Percentiles rank a stretch among this genome's conserved stretches.
These are phyloP conservation scores for Oncorhynchus masou DNA, from an alignment of 2,113 vertebrate species.

Conservation along the genomic window DNA sequence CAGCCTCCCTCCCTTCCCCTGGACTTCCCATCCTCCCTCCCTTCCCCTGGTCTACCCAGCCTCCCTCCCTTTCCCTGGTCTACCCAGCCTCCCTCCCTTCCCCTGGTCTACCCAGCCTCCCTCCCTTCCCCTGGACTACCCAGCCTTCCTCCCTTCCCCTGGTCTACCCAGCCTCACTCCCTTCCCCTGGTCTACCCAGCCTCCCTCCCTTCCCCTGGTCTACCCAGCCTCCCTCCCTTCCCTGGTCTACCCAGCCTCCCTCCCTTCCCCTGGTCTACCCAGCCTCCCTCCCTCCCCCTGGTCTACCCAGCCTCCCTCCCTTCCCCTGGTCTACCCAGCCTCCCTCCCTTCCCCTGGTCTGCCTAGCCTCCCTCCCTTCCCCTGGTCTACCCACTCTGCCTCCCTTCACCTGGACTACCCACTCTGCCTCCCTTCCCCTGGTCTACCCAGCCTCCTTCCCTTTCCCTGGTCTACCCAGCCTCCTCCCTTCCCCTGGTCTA, in stretches of 20 bases:
- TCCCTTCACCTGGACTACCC: background rate
- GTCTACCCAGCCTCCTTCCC: background rate
- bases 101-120: background rate
- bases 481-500: too few relatives aligned
- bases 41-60: background rate
- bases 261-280: background rate
- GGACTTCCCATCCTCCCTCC: background rate
- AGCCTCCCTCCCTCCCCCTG: background rate
- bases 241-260: background rate
- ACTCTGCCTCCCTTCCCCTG: conserved; percentile 7
- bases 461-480: background rate
- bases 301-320: conserved; percentile 7
- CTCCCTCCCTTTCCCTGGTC: background rate
- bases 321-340: background rate
- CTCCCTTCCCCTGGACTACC: conserved; percentile 2
- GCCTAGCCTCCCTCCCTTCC: background rate
- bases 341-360: background rate
- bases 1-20: background rate
- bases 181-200: background rate
- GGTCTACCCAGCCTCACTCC: background rate
- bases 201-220: background rate
- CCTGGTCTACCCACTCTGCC: conserved; percentile 2
- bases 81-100: background rate
- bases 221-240: conserved; percentile 1
- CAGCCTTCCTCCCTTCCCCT: background rate